Conservation (phyloP, 1,140 invertebrate species). For the Drosophila nigromelanica region DNA sequence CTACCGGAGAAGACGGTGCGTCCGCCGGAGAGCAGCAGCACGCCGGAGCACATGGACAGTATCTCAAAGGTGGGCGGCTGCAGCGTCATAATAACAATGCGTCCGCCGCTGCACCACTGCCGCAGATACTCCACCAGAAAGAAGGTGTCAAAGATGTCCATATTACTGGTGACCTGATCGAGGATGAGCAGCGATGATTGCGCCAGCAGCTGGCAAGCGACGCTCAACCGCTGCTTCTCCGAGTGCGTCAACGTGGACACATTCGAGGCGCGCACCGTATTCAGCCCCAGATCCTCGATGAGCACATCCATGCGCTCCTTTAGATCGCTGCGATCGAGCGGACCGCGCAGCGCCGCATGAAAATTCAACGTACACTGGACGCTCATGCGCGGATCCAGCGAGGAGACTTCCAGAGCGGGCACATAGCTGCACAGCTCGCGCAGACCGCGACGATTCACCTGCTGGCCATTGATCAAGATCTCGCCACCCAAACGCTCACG, state of each 20-base stretch:
- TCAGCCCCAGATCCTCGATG: slow-evolving; percentile 95
- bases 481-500: slow-evolving; percentile 89
- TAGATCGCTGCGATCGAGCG: slow-evolving; percentile 86
- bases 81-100: slow-evolving; percentile 95
- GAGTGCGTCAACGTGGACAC: slow-evolving; percentile 92
- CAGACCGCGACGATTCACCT: slow-evolving; percentile 88
- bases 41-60: slow-evolving; percentile 95
- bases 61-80: slow-evolving; percentile 98
- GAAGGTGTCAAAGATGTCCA: slow-evolving; percentile 98
- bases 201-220: slow-evolving; percentile 94
- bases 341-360: slow-evolving; percentile 89
- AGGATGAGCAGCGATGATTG: slow-evolving; percentile 93
- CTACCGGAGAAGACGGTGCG: slow-evolving; percentile 95
- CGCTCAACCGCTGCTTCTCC: slow-evolving; percentile 92
- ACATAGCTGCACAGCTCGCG: slow-evolving; percentile 85
- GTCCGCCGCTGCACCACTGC: slow-evolving; percentile 94
- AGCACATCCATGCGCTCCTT: slow-evolving; percentile 90
- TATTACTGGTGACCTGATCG: slow-evolving; percentile 95
- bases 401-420: slow-evolving; percentile 75
- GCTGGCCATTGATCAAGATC: slow-evolving; percentile 94
- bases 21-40: slow-evolving; percentile 94
- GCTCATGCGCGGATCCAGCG: slow-evolving; percentile 89
- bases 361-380: slow-evolving; percentile 92
- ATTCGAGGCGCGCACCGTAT: slow-evolving; percentile 91
- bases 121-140: slow-evolving; percentile 96